Evolutionary conservation across 2,888 invertebrate species (phyloP), one percentile per base, ranked within the genome.

Genomic region (Molanna angustata): DNA sequence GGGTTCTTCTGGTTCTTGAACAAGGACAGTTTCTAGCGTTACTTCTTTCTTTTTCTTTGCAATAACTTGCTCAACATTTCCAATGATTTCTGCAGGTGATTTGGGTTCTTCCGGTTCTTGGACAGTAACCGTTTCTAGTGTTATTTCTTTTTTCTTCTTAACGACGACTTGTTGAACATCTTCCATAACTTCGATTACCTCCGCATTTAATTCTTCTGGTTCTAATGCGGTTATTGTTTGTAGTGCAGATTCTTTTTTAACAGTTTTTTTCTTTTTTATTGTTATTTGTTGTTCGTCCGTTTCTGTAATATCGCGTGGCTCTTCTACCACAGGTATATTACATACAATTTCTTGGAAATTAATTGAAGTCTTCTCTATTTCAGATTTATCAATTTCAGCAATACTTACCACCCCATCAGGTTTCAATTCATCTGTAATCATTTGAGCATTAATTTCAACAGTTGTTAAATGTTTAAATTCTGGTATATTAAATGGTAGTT

Each of bases 311-410:
- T 65, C 61, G 35, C 67, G 64, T 14, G 66, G 65, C 42, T 66
- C 64, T 14, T 62, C 67, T 35, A 68, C 63, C 59, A 65, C 62
- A 58, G 65, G 63, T 50, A 62, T 63, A 7, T 68, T 67, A 37
- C 64, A 69, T 55, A 68, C 60, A 49, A 73, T 71, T 61, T 80
- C 80, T 61, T 79, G 77, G 60, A 71, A 68, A 35, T 77, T 79
- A 56, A 81, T 72, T 64, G 69, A 67, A 3, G 76, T 70, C 62
- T 79, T 77, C 67, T 85, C 84, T 35, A 85, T 61, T 78, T 78
- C 2, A 79, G 73, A 57, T 19, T 62, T 50, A 2, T 64, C 60
- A 52, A 61, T 49, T 49, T 63, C 59, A 2, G n/a, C 39, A 20
- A 21, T 17, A 43, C 18, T 18, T 22, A 17, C 35, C 16, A 22